Evolutionary conservation across 2,888 invertebrate genomes (phyloP).

Genomic region (Melieria picta): DNA sequence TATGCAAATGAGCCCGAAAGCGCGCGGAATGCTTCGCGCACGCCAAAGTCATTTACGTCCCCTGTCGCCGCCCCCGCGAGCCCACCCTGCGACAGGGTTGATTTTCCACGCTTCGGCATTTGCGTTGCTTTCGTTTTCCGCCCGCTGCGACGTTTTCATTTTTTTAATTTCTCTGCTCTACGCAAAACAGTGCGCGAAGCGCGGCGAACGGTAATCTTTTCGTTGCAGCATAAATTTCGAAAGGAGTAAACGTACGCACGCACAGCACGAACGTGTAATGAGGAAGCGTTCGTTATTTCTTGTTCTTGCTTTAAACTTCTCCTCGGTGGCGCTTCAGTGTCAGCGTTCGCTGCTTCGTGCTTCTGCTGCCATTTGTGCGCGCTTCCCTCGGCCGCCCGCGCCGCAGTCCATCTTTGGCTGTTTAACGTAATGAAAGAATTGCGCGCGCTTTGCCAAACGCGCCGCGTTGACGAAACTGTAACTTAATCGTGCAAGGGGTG

Average conservation of each 20-base stretch:
- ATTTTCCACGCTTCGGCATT: no score
- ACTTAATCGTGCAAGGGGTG: conserved; percentile 16
- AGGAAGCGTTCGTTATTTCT: conserved; percentile 55
- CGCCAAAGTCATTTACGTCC: no score
- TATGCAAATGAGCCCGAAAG: no score
- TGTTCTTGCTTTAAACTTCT: conserved; percentile 19
- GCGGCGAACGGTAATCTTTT: no score
- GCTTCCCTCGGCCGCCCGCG: background rate
- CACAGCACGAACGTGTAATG: conserved; percentile 51
- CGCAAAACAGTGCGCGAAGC: no score
- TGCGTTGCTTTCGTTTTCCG: no score
- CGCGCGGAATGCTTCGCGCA: no score
- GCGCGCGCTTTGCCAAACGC: background rate
- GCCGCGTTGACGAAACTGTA: conserved; percentile 8
- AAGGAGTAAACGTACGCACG: conserved; percentile 44
- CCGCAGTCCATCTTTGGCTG: background rate
- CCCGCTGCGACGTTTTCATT: no score
- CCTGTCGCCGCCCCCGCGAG: no score
- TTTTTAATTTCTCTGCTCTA: no score
- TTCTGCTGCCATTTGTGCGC: background rate
- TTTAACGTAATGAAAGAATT: conserved; percentile 19
- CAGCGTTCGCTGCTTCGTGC: background rate
- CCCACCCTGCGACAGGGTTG: no score
- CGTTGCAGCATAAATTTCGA: conserved; percentile 43
- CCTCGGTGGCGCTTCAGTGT: conserved; percentile 15